Evolutionary conservation across 2,888 invertebrate genomes (phyloP).

Genomic region (Abscondita cerata): DNA sequence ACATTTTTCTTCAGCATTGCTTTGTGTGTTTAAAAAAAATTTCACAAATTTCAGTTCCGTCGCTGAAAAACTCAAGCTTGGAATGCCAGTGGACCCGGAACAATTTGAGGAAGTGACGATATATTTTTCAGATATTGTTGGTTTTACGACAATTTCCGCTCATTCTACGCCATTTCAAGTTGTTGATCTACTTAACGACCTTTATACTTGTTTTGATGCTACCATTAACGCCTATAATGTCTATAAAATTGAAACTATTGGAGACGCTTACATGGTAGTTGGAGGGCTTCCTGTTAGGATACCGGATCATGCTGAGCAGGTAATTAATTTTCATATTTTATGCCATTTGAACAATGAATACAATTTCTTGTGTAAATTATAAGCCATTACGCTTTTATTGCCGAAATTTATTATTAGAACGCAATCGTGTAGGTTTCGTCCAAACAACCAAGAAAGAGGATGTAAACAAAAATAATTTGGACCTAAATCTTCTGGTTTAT

Average conservation of each 20-base stretch:
- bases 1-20: neutral
- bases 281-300: constrained; percentile 82
- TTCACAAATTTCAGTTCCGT: constrained; percentile 71
- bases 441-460: too few relatives aligned
- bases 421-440: too few relatives aligned
- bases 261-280: constrained; percentile 96
- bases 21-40: neutral
- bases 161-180: constrained; percentile 92
- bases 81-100: constrained; percentile 91
- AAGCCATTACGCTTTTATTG: too few relatives aligned
- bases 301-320: constrained; percentile 78
- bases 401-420: too few relatives aligned
- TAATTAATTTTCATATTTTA: constrained; percentile 33
- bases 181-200: constrained; percentile 88
- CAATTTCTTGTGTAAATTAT: too few relatives aligned
- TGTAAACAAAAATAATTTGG: too few relatives aligned
- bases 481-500: too few relatives aligned
- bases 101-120: constrained; percentile 92
- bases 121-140: constrained; percentile 94
- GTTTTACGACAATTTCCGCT: constrained; percentile 92
- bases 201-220: constrained; percentile 93
- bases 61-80: constrained; percentile 89
- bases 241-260: constrained; percentile 95
- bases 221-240: constrained; percentile 91
- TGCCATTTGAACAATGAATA: too few relatives aligned